Evolutionary conservation across 2,113 vertebrate genomes (phyloP), one percentile per base, ranked within the genome.

Genomic region (Pristiophorus japonicus): DNA sequence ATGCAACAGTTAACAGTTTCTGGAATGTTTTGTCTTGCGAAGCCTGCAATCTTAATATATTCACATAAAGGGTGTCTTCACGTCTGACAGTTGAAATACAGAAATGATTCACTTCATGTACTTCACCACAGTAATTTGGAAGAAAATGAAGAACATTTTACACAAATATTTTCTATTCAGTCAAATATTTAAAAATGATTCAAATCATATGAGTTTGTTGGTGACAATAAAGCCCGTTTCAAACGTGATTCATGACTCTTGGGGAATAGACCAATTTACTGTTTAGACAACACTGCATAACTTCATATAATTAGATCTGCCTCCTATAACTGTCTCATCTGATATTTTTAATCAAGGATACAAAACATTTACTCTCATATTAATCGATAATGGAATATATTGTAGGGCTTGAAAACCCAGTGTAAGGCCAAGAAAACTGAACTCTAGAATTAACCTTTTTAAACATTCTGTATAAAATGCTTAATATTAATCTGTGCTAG

Each of bases 321-420:
- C 34, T 65, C 16, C 4, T 63, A 63, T 63, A 92, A 65, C 65
- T 38, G 59, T 34, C n/a, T 63, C 34, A 92, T 63, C 65, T 87
- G 30, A 55, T 63, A 2, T 63, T 92, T 92, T 92, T 92, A 92
- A 92, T 65, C n/a, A 63, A 38, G 88, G 59, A 42, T 63, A 92
- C 59, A 92, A 92, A 92, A 92, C 14, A 92, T 92, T 63, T 81
- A 81, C 18, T 81, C n/a, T n/a, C n/a, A n/a, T n/a, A 78, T 81
- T 81, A 45, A 81, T 2, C 78, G 20, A 0, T 22, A 81, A 6
- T 45, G 16, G 78, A 81, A 81, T 45, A 81, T 42, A n/a, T n/a
- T n/a, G n/a, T n/a, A n/a, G n/a, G n/a, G n/a, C n/a, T n/a, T n/a
- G n/a, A n/a, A n/a, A n/a, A n/a, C n/a, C n/a, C n/a, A n/a, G n/a